Base-by-base conservation (phyloP, 2,113 vertebrate genomes). In the Orycteropus afer region DNA sequence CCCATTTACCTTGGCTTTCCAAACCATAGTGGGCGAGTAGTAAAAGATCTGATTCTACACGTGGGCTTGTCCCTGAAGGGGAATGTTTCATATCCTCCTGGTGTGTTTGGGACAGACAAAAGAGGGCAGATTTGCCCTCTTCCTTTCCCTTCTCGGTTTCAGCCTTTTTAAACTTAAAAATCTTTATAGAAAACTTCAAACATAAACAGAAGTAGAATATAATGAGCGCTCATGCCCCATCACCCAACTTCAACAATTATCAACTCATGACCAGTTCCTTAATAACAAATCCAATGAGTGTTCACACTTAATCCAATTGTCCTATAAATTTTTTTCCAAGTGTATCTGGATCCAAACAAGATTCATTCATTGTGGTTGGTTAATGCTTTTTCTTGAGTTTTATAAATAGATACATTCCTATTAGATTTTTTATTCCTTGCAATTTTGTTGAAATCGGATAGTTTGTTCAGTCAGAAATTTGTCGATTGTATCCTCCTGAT, bases 151-250 rank as follows among this genome's bases (percentile, higher is more conserved):
- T 32, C 34, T 65, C 88, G 78, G 29, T 63, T 91, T 93, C 69
- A 91, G 5, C 84, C 34, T 69, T 93, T 78, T 86, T 18, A 61
- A 81, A 49, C 34, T 61, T 79, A 65, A 63, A 74, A 84, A 42
- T 96, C n/a, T 10, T 86, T 42, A 53, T 25, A 95, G 37, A 90
- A 95, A n/a, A 57, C 82, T 95, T 65, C n/a, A 87, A 87, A 80
- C 73, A 71, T 53, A 86, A 80, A 32, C 15, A 61, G 17, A 91
- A 86, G 10, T 49, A 89, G 82, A 51, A 67, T 42, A 78, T 11
- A 73, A 67, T 55, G 37, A 81, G 81, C 20, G 2, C 34, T 14
- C 22, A n/a, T 29, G 53, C 40, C 25, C 42, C 7, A 9, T 85
- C 53, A 92, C n/a, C 53, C 18, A 77, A 2, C 15, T 81, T 90